These are phyloP conservation scores for Lasioglossum vierecki DNA, from an alignment of 2,888 invertebrate genomes.

Conservation along the genomic window DNA sequence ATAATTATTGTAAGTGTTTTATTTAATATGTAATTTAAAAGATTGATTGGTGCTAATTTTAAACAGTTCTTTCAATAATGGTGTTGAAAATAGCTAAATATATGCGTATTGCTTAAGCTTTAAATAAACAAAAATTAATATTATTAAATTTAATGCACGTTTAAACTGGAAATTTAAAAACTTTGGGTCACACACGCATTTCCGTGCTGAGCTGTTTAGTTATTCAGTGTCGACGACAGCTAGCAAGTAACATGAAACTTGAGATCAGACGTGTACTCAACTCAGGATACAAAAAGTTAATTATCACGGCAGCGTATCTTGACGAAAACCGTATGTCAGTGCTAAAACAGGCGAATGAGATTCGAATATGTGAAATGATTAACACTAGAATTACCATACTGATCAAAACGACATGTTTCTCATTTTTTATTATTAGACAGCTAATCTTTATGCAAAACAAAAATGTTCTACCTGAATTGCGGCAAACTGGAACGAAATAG, in stretches of 20 bases:
- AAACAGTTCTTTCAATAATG: neutral
- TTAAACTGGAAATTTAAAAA: neutral
- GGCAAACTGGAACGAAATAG: neutral
- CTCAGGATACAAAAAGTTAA: constrained; percentile 5
- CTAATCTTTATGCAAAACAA: too few species aligned
- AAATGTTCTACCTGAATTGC: too few species aligned
- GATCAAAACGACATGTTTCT: neutral
- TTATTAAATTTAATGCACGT: neutral
- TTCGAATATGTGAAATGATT: neutral
- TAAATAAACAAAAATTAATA: neutral
- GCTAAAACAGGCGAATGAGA: neutral
- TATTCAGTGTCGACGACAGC: neutral
- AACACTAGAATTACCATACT: neutral
- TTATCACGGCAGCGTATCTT: neutral
- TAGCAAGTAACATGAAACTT: neutral
- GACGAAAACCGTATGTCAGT: neutral
- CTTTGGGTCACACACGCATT: too few species aligned
- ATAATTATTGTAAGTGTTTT: too few species aligned
- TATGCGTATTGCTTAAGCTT: too few species aligned
- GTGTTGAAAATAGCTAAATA: neutral
- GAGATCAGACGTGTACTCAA: neutral
- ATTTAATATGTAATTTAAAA: neutral
- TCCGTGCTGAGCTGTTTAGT: neutral
- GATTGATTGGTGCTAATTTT: neutral
- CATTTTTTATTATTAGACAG: neutral